A percentile compares a stretch with the other conserved stretches of the same genome.
These are phyloP conservation scores for Australoheros scitulus DNA, from an alignment of 2,113 vertebrate genomes.

Conservation along the genomic window DNA sequence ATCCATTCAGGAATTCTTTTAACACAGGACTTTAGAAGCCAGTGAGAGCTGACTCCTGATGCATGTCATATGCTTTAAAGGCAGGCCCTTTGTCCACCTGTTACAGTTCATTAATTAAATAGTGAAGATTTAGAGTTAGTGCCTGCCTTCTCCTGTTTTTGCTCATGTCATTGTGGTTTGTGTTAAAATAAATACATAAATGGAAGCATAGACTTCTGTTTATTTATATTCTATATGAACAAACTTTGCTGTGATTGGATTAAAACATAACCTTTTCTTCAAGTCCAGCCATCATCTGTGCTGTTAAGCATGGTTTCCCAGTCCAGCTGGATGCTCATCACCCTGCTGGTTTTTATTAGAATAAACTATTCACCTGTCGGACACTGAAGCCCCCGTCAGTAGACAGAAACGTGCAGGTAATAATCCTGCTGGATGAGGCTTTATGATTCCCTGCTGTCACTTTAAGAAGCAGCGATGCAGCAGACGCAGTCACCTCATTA, in stretches of 20 bases:
- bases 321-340: not conserved
- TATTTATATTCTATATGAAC: not conserved
- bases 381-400: not conserved
- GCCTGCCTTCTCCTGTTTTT: not conserved
- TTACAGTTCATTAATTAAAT: not conserved
- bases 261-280: not conserved
- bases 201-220: not conserved
- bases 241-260: not conserved
- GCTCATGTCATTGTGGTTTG: not conserved
- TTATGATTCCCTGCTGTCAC: constrained; percentile 54
- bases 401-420: not conserved
- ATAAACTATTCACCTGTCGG: not conserved
- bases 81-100: not conserved
- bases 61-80: not conserved
- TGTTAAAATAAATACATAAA: constrained; percentile 9
- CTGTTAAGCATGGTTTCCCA: not conserved
- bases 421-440: not conserved
- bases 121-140: not conserved
- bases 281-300: not conserved
- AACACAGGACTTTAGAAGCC: not conserved
- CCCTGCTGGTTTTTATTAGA: not conserved
- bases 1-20: not conserved
- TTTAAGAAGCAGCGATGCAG: constrained; percentile 76
- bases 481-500: constrained; percentile 69
- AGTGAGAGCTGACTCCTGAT: not conserved